Evolutionary conservation across 2,113 vertebrate species (phyloP).

Genomic region (Struthidea cinerea): DNA sequence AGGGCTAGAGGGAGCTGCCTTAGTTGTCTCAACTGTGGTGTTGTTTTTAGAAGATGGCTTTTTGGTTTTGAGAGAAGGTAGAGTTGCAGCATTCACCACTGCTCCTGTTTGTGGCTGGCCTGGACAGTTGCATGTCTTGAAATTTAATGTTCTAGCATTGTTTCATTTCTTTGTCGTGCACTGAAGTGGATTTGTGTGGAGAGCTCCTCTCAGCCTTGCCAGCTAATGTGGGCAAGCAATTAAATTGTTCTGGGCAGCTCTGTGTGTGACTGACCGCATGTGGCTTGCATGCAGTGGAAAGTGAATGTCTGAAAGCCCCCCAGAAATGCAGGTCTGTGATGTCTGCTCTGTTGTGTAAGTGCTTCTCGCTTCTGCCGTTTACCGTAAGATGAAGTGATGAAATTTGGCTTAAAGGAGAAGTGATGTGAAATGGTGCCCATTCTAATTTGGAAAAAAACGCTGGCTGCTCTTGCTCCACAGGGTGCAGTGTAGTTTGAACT

Average conservation of each 20-base stretch:
- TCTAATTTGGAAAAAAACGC: not conserved
- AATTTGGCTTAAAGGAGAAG: not conserved
- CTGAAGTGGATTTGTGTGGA: not conserved
- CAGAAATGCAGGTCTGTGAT: not conserved
- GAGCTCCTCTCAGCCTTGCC: not conserved
- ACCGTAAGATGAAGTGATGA: not conserved
- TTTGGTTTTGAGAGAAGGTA: not conserved
- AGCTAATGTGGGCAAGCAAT: not conserved
- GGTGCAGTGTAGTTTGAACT: not conserved
- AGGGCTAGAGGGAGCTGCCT: not conserved
- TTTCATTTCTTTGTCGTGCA: fast-evolving
- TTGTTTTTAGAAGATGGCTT: not conserved
- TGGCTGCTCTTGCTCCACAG: not conserved
- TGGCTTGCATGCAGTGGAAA: not conserved
- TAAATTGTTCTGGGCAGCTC: not conserved
- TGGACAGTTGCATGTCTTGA: not conserved
- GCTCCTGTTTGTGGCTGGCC: not conserved
- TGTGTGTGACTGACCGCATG: not conserved
- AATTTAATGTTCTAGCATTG: fast-evolving
- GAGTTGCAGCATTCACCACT: not conserved
- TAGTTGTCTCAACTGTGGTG: not conserved
- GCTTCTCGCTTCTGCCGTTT: not conserved
- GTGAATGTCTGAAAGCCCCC: not conserved
- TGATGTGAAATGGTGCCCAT: not conserved
- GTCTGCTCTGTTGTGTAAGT: not conserved